Evolutionary conservation across 2,113 vertebrate genomes (phyloP), one percentile per base, ranked within the genome.

Genomic region (Leptobrachium leishanense): DNA sequence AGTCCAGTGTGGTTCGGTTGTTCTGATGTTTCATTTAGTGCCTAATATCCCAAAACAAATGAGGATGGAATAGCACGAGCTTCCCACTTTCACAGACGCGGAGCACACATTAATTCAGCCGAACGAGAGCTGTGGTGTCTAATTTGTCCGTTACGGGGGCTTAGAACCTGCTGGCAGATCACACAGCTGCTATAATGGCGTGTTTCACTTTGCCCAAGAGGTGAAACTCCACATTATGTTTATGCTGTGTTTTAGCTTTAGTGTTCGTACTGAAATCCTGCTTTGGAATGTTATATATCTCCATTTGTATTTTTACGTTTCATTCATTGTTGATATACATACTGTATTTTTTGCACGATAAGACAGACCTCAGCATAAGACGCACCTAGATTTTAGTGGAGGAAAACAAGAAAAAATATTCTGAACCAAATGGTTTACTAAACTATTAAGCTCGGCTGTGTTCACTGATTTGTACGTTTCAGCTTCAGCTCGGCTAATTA

Each of bases 11-110:
- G 40, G 7, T 80, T 80, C 82, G 59, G 70, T 81, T 79, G 44
- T 65, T 72, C 62, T 74, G 68, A 77, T 83, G 81, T 85, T 85
- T 82, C 74, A 85, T 83, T 83, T 81, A 69, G 62, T 82, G 74
- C 80, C 71, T 85, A 77, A 82, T 82, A 82, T 83, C 75, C 82
- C 63, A 72, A 55, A 82, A 75, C 77, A 83, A 81, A 80, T 77
- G 54, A 82, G 66, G 62, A 80, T 64, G 59, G 74, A 63, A 81
- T 53, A 77, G 42, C 42, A 15, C 72, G 66, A 85, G 44, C 67
- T 77, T 74, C 65, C 77, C 74, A 72, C 67, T 77, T 77, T 79
- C 65, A 64, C 69, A 68, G 70, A 75, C 62, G 9, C 42, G 40
- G 74, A 79, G 77, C 75, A 69, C 44, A 77, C 57, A 83, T 83